Percentiles rank a stretch among this genome's conserved stretches.
phyloP scores from a whole-genome alignment of 2,113 vertebrate species.

The Mustela nigripes region DNA sequence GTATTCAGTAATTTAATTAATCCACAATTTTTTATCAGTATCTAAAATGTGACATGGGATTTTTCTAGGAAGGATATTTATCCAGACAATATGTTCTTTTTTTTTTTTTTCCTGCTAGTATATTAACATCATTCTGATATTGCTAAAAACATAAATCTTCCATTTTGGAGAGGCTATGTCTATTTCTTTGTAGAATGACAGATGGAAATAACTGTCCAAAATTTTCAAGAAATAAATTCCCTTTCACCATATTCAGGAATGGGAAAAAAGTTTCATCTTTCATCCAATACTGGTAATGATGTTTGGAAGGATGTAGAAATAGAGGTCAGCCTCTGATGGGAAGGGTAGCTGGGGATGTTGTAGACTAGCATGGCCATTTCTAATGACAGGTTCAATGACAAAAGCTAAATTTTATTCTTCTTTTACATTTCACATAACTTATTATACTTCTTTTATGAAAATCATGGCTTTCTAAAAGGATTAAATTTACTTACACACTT shows the following conservation, averaged over 20 bases:
- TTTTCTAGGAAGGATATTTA: constrained; percentile 61
- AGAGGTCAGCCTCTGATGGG: background rate
- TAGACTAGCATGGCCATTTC: background rate
- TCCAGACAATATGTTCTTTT: background rate
- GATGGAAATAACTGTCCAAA: constrained; percentile 33
- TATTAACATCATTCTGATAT: constrained; percentile 50
- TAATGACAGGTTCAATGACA: background rate
- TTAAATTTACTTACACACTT: background rate
- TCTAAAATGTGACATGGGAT: background rate
- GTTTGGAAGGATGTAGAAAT: background rate
- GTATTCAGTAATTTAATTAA: constrained; percentile 59
- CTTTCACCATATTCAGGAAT: background rate
- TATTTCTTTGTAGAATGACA: constrained; percentile 29
- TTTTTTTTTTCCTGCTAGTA: background rate
- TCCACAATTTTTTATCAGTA: background rate
- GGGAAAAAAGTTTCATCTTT: background rate
- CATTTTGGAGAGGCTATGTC: constrained; percentile 7
- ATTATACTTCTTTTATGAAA: background rate
- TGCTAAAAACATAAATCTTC: constrained; percentile 57
- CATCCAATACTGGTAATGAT: background rate
- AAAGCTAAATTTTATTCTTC: background rate
- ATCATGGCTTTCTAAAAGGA: background rate
- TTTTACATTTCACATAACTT: background rate
- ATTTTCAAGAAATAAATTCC: background rate
- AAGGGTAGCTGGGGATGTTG: background rate